These are phyloP conservation scores for Addax nasomaculatus DNA, from an alignment of 2,113 vertebrate genomes.

Conservation along the genomic window DNA sequence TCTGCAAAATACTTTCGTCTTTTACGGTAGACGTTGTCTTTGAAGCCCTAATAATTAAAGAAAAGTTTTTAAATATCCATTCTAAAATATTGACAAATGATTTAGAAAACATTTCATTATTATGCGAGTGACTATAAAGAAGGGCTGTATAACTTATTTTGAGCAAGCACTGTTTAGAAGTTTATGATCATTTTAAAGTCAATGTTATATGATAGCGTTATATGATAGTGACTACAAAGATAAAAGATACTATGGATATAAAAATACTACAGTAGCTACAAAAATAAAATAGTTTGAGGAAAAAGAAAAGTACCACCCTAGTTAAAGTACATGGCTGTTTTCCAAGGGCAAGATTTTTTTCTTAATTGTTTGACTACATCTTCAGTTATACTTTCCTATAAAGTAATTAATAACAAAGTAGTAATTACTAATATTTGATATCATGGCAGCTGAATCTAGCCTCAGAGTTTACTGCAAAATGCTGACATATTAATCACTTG, in stretches of 20 bases:
- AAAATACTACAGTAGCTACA: not conserved
- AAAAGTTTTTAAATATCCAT: not conserved
- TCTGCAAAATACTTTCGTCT: constrained; percentile 98
- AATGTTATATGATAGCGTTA: not conserved
- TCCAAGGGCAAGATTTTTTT: not conserved
- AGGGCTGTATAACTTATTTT: not conserved
- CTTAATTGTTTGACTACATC: not conserved
- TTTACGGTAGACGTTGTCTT: constrained; percentile 97
- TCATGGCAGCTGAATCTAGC: not conserved
- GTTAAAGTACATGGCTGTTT: not conserved
- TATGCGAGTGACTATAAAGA: not conserved
- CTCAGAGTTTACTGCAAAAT: not conserved
- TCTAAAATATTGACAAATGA: constrained; percentile 9
- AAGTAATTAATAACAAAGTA: not conserved
- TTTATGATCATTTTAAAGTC: constrained; percentile 2
- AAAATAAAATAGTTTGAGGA: constrained; percentile 9
- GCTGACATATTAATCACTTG: not conserved
- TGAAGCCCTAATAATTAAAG: constrained; percentile 89
- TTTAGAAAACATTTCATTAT: not conserved
- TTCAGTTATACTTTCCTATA: not conserved
- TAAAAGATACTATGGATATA: not conserved
- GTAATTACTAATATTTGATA: not conserved
- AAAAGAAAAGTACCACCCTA: not conserved
- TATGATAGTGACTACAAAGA: not conserved
- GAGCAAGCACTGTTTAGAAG: not conserved